Evolutionary conservation across 2,888 invertebrate species (phyloP), one percentile per base, ranked within the genome.

Genomic region (Acleris literana): DNA sequence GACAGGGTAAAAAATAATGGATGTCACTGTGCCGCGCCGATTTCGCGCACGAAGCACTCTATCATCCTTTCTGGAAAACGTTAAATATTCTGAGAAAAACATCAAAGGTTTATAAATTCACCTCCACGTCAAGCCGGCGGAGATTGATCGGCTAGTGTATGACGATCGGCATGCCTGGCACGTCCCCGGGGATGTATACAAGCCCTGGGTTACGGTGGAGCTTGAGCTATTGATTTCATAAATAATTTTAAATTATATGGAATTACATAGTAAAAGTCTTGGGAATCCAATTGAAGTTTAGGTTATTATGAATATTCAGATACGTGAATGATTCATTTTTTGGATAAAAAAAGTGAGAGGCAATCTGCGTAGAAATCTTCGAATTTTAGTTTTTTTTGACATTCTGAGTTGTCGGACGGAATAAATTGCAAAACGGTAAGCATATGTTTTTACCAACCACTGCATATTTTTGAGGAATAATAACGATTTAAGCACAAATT

Each of bases 81-180:
- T 54, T 54, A 39, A 54, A 44, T 20, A 56, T 56, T 22, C 43
- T 17, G 17, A 25, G 46, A 64, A 63, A 43, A 20, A 43, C 54
- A 60, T 64, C 25, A 64, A 49, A 33, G 59, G 59, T 64, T 39
- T 60, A 59, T 64, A 53, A 49, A 64, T 48, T 48, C 25, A 56
- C 56, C 54, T 58, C 22, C 48, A 49, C 16, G 46, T 53, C 58
- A 58, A 22, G 57, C 17, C 59, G 64, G 54, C 64, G 54, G 64
- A 64, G 64, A 64, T 64, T 64, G 64, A 64, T 64, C 49, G 53
- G 54, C 54, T 54, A 29, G 46, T 17, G 58, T 58, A 58, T 48
- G 64, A 53, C 33, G 63, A 6, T 11, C 22, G 44, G 56, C 13
- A 54, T 54, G 33, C 54, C 54, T 54, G 54, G 33, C 54, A 54